Evolutionary conservation across 2,888 invertebrate species (phyloP).

Genomic region (Schizotus pectinicornis): DNA sequence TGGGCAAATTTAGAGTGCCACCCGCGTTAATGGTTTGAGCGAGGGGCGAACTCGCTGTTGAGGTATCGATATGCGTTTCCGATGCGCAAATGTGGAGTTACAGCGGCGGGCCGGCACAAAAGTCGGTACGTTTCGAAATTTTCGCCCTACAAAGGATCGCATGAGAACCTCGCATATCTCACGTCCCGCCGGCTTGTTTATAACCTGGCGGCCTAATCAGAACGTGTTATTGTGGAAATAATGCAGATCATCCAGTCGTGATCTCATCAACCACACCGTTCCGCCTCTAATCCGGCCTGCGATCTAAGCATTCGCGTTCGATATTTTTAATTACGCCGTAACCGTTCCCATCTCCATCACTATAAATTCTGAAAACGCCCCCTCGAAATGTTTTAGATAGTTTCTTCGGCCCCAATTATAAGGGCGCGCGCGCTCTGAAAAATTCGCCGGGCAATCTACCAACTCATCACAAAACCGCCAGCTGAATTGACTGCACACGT

Average conservation of each 20-base stretch:
- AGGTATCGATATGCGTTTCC: conserved; percentile 18
- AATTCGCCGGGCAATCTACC: not conserved
- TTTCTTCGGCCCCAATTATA: too few species aligned
- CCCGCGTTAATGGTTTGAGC: not conserved
- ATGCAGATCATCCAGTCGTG: conserved; percentile 44
- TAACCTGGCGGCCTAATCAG: conserved; percentile 39
- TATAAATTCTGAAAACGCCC: conserved; percentile 1
- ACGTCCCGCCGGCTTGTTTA: conserved; percentile 40
- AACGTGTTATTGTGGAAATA: conserved; percentile 47
- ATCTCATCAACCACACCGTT: conserved; percentile 38
- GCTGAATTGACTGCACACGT: conserved; percentile 17
- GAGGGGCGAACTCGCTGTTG: not conserved
- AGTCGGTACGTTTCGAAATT: conserved; percentile 5
- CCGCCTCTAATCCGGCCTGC: conserved; percentile 33
- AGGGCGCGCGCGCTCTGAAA: too few species aligned
- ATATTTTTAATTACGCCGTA: conserved; percentile 39
- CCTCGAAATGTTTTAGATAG: too few species aligned
- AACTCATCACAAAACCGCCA: conserved; percentile 14
- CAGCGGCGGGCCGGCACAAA: not conserved
- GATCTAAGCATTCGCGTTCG: conserved; percentile 34
- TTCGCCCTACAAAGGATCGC: conserved; percentile 24
- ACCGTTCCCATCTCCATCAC: conserved; percentile 8
- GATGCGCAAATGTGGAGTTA: not conserved
- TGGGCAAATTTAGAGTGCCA: not conserved
- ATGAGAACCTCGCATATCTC: conserved; percentile 39